These are phyloP conservation scores for Mobula hypostoma DNA, from an alignment of 2,113 vertebrate genomes.

Conservation along the genomic window DNA sequence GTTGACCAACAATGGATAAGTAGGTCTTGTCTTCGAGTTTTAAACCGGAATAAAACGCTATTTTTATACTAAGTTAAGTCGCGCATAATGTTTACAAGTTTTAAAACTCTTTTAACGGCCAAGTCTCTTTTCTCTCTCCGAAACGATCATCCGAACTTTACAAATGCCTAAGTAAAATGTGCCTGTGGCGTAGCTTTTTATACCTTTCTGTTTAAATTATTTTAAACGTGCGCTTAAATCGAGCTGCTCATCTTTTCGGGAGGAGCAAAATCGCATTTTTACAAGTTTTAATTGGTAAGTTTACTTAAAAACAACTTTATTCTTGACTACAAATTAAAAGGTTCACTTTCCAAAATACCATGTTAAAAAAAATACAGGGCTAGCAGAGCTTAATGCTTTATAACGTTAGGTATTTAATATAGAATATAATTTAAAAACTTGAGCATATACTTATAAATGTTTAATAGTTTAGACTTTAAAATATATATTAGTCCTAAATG, in stretches of 20 bases:
- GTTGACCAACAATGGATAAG: not conserved
- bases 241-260: no score
- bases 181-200: conserved; percentile 9
- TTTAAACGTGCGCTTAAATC: not conserved
- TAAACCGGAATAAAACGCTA: not conserved
- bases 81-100: not conserved
- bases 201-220: not conserved
- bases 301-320: not conserved
- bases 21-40: not conserved
- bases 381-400: no score
- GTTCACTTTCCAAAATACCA: not conserved
- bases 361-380: no score
- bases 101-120: not conserved
- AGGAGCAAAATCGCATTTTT: no score
- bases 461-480: no score
- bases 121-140: no score
- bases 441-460: no score
- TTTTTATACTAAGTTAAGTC: not conserved
- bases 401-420: no score
- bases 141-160: not conserved
- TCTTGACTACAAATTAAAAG: not conserved
- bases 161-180: not conserved
- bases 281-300: not conserved
- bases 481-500: no score
- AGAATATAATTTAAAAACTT: no score